Evolutionary conservation across 2,113 vertebrate species (phyloP), one percentile per base, ranked within the genome.

Genomic region (Tor tambroides): DNA sequence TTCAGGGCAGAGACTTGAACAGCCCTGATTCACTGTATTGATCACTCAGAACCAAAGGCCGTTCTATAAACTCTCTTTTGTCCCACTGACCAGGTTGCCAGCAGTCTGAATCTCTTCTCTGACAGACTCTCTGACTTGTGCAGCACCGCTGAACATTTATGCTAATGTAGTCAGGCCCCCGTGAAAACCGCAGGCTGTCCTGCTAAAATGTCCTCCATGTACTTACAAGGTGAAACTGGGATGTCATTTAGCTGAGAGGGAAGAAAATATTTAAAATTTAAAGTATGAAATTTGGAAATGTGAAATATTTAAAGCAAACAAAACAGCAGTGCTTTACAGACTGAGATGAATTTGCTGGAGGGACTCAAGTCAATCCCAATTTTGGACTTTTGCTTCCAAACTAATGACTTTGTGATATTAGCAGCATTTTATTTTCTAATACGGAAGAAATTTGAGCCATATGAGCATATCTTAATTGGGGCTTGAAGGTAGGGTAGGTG

Each of bases 161-260:
- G 67, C 76, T 81, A 85, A 87, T 89, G 46, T 28, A 85, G 26
- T 84, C 74, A 89, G 77, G 69, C 82, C 49, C 61, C 41, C 19
- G 41, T 87, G 74, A 84, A 80, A 82, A 80, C 81, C 51, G 41
- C 51, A 86, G 88, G 88, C 85, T 32, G 56, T 75, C n/a, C 59
- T 49, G 54, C 65, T 32, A 46, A 84, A 86, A 83, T 5, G 56
- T 84, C 85, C 81, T 87, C n/a, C 6, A 30, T 43, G 51, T 77
- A 38, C 69, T 46, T 32, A 21, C 46, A 78, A 86, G 72, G 43
- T 81, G 41, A 86, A 86, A 56, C 6, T 63, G 26, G 28, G 38
- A 69, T 83, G 61, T 30, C 21, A 63, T 26, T 77, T 51, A 41
- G 35, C 78, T 80, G 51, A n/a, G 54, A 59, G 35, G 23, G 11